Conservation (phyloP, 1,140 invertebrate species). For the Kradibia gibbosae region DNA sequence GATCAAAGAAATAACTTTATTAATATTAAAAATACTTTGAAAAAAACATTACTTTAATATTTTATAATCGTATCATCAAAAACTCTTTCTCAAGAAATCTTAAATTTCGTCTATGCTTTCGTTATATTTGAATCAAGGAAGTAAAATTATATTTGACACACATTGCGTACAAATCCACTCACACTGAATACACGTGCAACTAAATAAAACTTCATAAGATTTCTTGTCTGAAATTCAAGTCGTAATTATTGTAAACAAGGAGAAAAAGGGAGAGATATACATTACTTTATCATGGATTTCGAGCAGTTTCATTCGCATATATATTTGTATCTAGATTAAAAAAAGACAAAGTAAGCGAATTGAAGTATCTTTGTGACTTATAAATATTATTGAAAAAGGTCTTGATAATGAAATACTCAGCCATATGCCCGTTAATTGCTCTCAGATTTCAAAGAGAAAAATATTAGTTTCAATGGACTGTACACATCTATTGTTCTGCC, state of each 20-base stretch:
- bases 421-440: background rate
- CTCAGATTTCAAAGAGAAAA: slow-evolving; percentile 13
- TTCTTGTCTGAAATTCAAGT: background rate
- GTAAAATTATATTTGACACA: too few species aligned
- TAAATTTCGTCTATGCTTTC: too few species aligned
- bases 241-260: background rate
- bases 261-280: background rate
- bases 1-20: too few species aligned
- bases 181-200: background rate
- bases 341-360: slow-evolving; percentile 8
- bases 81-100: too few species aligned
- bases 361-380: background rate
- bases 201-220: background rate
- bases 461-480: background rate
- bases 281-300: background rate
- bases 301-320: background rate
- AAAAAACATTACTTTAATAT: too few species aligned
- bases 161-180: too few species aligned
- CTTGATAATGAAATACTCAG: slow-evolving; percentile 18
- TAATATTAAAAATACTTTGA: too few species aligned
- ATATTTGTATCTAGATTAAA: too few species aligned
- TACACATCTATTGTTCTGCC: background rate
- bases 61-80: too few species aligned
- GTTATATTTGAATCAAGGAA: too few species aligned
- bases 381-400: slow-evolving; percentile 29